A percentile compares a stretch with the other conserved stretches of the same genome.
Evolutionary conservation across 2,797 vertebrate genomes (phyloP).

Genomic region (Sebastes taczanowskii): DNA sequence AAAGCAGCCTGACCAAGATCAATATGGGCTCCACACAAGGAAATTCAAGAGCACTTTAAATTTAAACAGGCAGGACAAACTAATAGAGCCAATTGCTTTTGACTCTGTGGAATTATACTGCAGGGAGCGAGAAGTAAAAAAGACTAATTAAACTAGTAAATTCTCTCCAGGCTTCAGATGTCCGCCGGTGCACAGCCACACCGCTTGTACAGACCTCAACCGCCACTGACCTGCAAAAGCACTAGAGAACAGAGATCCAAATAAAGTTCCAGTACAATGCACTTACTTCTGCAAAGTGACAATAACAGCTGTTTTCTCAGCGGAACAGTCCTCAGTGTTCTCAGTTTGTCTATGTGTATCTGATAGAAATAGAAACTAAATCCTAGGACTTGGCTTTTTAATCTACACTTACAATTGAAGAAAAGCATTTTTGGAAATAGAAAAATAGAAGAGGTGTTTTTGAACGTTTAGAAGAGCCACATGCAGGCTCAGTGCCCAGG

Average conservation of each 20-base stretch:
- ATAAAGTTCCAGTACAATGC: background rate
- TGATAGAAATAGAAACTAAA: background rate
- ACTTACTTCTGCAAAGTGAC: slow-evolving; percentile 6
- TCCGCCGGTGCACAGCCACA: slow-evolving; percentile 16
- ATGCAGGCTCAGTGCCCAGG: background rate
- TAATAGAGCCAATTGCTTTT: slow-evolving; percentile 77
- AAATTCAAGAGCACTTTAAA: slow-evolving; percentile 69
- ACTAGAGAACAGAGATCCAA: background rate
- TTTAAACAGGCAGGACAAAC: slow-evolving; percentile 69
- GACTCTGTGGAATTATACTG: slow-evolving; percentile 69
- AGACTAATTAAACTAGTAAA: slow-evolving; percentile 78
- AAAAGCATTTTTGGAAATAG: background rate
- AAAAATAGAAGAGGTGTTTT: background rate
- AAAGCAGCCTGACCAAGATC: slow-evolving; percentile 59
- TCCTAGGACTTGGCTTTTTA: background rate
- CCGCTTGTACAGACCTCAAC: slow-evolving; percentile 11
- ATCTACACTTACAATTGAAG: background rate
- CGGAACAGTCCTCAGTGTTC: background rate
- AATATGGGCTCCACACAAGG: slow-evolving; percentile 61
- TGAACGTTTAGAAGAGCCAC: slow-evolving; percentile 2
- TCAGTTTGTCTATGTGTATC: background rate
- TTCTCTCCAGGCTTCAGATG: slow-evolving; percentile 65
- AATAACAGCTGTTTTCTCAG: slow-evolving; percentile 4
- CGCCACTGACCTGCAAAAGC: background rate
- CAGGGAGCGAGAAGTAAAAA: slow-evolving; percentile 66